These are phyloP conservation scores for Myripristis murdjan DNA, from an alignment of 2,797 vertebrate genomes.

Conservation along the genomic window DNA sequence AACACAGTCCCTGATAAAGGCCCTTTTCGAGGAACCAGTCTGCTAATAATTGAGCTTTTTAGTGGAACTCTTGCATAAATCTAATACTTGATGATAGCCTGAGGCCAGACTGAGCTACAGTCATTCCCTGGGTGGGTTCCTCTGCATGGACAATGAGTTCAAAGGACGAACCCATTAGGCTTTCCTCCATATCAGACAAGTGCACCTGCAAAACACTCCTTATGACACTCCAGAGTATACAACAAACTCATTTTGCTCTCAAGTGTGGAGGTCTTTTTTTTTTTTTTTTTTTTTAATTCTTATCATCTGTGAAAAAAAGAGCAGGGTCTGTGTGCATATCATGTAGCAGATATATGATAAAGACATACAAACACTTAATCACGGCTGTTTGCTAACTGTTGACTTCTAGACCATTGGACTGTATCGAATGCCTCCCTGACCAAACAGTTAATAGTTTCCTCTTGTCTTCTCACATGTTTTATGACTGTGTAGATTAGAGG, in stretches of 20 bases:
- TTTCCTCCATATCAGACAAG: slow-evolving; percentile 50
- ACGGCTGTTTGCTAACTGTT: slow-evolving; percentile 60
- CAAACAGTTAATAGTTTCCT: slow-evolving; percentile 68
- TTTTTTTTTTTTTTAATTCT: slow-evolving; percentile 53
- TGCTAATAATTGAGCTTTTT: slow-evolving; percentile 49
- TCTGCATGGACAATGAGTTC: slow-evolving; percentile 37
- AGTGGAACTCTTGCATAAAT: slow-evolving; percentile 26
- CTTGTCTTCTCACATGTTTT: slow-evolving; percentile 55
- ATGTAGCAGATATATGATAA: neutral
- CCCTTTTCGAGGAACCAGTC: slow-evolving; percentile 13
- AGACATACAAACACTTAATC: slow-evolving; percentile 45
- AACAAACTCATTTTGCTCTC: slow-evolving; percentile 61
- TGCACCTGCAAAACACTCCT: slow-evolving; percentile 54
- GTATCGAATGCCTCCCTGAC: slow-evolving; percentile 59
- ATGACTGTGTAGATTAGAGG: slow-evolving; percentile 56
- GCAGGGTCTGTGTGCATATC: slow-evolving; percentile 12
- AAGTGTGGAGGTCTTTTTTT: slow-evolving; percentile 33
- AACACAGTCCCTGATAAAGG: slow-evolving; percentile 41
- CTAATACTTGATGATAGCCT: slow-evolving; percentile 15
- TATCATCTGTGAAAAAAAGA: slow-evolving; percentile 34
- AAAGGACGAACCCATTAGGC: slow-evolving; percentile 66
- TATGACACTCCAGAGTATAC: slow-evolving; percentile 48
- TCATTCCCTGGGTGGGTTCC: slow-evolving; percentile 36
- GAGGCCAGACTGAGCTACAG: neutral
- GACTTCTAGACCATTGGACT: slow-evolving; percentile 29